phyloP scores from a whole-genome alignment of 37 sponge, comb jelly and placozoan species.

The Bolinopsis microptera region DNA sequence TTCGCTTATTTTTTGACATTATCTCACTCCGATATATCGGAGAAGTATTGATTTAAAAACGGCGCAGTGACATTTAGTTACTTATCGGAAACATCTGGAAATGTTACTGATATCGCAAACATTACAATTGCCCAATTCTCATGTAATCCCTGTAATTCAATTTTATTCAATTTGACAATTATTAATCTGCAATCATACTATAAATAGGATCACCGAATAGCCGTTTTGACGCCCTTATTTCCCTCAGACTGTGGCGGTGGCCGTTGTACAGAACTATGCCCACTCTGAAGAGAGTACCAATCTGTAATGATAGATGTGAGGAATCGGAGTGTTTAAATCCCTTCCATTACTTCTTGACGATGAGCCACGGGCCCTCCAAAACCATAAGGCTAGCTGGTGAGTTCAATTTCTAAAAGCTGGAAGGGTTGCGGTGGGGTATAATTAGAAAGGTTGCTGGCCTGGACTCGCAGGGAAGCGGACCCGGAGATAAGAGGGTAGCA shows the following conservation, averaged over 20 bases:
- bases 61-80: not conserved
- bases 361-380: not conserved
- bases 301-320: not conserved
- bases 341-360: slow-evolving; percentile 13
- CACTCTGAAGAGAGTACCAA: not conserved
- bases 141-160: too few relatives aligned
- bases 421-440: not conserved
- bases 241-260: not conserved
- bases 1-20: not conserved
- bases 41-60: not conserved
- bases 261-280: not conserved
- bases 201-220: not conserved
- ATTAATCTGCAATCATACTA: not conserved
- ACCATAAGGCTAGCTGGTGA: not conserved
- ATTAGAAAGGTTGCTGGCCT: not conserved
- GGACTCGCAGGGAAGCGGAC: too few relatives aligned
- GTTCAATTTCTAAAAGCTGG: too few relatives aligned
- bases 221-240: not conserved
- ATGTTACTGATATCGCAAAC: not conserved
- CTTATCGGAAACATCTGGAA: not conserved
- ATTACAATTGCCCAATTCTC: not conserved
- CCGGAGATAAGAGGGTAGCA: too few relatives aligned
- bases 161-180: not conserved
- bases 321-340: not conserved
- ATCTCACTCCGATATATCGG: not conserved